Percentiles rank a stretch among this genome's conserved stretches.
Evolutionary conservation across 2,888 invertebrate species (phyloP).

Genomic region (Ditula angustiorana): DNA sequence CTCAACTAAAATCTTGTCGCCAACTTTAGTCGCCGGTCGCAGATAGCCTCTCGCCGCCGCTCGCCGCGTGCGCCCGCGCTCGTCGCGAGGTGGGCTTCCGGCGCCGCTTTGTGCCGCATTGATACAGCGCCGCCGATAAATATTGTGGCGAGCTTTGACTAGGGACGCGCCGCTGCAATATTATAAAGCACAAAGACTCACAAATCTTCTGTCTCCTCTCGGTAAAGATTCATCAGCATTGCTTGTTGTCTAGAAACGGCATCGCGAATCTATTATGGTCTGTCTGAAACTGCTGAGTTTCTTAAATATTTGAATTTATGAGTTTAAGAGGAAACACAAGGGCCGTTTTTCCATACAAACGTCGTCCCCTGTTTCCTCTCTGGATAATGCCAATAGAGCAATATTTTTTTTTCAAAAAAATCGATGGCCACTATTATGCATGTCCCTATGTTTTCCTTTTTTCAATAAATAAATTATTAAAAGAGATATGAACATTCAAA

Average conservation of each 20-base stretch:
- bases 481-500: too few species aligned
- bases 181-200: slow-evolving; percentile 38
- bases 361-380: too few species aligned
- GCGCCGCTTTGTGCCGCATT: slow-evolving; percentile 78
- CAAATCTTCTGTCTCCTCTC: slow-evolving; percentile 27
- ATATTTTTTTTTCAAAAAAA: too few species aligned
- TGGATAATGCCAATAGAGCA: too few species aligned
- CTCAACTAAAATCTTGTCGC: background rate
- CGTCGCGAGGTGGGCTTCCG: slow-evolving; percentile 77
- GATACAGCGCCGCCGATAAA: slow-evolving; percentile 82
- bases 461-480: too few species aligned
- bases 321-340: background rate
- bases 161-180: slow-evolving; percentile 50
- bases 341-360: too few species aligned
- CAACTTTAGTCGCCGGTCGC: background rate
- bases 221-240: slow-evolving; percentile 32
- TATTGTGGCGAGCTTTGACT: slow-evolving; percentile 81
- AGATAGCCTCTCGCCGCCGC: slow-evolving; percentile 47
- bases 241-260: slow-evolving; percentile 18
- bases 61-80: slow-evolving; percentile 40
- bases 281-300: background rate
- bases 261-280: slow-evolving; percentile 1
- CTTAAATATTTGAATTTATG: background rate
- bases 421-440: too few species aligned
- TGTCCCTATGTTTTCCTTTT: too few species aligned